Conservation (phyloP, 2,113 vertebrate species). For the Emydocephalus ijimae region DNA sequence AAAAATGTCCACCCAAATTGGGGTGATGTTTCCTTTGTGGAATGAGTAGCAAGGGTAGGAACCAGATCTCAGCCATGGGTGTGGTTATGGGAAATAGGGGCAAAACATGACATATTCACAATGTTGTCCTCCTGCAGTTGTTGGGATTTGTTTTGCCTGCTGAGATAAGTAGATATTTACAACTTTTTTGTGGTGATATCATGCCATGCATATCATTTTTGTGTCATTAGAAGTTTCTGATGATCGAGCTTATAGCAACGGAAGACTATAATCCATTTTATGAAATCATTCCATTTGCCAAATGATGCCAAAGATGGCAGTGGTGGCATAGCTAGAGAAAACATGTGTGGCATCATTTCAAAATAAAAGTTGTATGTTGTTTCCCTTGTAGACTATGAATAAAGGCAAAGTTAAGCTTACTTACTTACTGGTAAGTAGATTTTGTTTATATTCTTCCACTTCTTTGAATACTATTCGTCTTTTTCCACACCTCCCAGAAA, state of each 20-base stretch:
- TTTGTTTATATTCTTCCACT: not conserved
- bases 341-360: not conserved
- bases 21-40: not conserved
- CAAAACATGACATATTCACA: not conserved
- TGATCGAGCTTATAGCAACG: not conserved
- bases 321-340: not conserved
- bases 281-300: not conserved
- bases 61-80: not conserved
- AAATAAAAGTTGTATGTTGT: not conserved
- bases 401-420: accelerated
- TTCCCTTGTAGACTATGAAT: not conserved
- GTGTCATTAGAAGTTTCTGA: not conserved
- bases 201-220: not conserved
- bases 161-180: not conserved
- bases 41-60: not conserved
- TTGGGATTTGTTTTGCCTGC: not conserved
- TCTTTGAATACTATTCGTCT: not conserved
- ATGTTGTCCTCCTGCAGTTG: not conserved
- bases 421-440: not conserved
- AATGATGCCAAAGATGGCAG: not conserved
- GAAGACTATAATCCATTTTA: not conserved
- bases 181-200: not conserved
- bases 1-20: not conserved
- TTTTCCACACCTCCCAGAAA: not conserved
- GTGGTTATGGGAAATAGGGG: not conserved